Evolutionary conservation across 2,113 vertebrate genomes (phyloP).

Genomic region (Ramphastos sulfuratus): DNA sequence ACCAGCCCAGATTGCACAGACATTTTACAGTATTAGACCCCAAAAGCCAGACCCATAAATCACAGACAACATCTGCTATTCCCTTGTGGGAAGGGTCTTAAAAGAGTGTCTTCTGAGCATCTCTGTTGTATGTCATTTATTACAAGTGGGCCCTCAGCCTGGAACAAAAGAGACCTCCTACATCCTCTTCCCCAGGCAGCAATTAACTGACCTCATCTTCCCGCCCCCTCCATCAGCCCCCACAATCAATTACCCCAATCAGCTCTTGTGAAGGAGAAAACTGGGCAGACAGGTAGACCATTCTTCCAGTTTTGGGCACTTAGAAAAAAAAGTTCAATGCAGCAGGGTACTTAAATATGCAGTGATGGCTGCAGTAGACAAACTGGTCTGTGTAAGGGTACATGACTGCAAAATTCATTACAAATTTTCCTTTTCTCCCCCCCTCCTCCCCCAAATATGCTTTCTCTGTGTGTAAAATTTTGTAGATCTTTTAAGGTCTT

Average conservation of each 20-base stretch:
- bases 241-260: conserved; percentile 62
- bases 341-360: background rate
- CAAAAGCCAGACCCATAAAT: conserved; percentile 61
- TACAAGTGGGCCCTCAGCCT: conserved; percentile 18
- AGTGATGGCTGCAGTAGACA: background rate
- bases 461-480: background rate
- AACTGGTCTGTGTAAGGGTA: background rate
- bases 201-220: conserved; percentile 71
- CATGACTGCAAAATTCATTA: background rate
- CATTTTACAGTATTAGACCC: conserved; percentile 43
- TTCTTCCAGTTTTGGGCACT: conserved; percentile 1
- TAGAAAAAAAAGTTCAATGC: background rate
- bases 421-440: background rate
- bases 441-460: background rate
- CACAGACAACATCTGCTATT: conserved; percentile 54
- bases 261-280: conserved; percentile 32
- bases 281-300: conserved; percentile 38
- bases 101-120: conserved; percentile 54
- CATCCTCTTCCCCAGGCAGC: conserved; percentile 45
- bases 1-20: background rate
- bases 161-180: conserved; percentile 63
- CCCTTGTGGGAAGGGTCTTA: conserved; percentile 44
- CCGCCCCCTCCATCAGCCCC: conserved; percentile 31
- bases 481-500: background rate
- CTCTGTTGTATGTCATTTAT: conserved; percentile 62